Percentiles rank a stretch among this genome's conserved stretches.
Conservation (phyloP, 30 jellyfish, hydroid and myxozoan genomes). For the Pelagia noctiluca region DNA sequence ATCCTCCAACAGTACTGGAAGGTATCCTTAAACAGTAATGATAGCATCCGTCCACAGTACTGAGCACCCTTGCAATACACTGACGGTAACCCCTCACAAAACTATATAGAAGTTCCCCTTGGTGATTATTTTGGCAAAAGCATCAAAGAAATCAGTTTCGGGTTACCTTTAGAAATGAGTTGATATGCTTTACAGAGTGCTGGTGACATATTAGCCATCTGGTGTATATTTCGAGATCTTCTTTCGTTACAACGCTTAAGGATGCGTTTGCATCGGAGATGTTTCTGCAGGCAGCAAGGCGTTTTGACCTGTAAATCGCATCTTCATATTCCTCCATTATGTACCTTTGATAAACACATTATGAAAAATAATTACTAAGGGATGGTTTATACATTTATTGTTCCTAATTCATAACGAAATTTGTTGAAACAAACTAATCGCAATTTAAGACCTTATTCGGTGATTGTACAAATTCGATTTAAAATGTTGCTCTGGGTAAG, state of each 20-base stretch:
- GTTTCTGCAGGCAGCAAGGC: conserved; percentile 74
- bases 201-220: conserved; percentile 86
- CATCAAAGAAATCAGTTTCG: too few relatives aligned
- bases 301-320: conserved; percentile 75
- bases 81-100: not conserved
- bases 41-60: too few relatives aligned
- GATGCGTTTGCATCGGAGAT: conserved; percentile 26
- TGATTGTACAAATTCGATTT: not conserved
- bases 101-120: not conserved
- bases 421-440: not conserved
- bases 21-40: too few relatives aligned
- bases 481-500: not conserved
- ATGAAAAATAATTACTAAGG: not conserved
- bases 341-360: conserved; percentile 46
- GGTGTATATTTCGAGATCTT: conserved; percentile 73
- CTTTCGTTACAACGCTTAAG: conserved; percentile 34
- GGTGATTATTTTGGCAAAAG: too few relatives aligned
- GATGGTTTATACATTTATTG: not conserved
- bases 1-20: too few relatives aligned
- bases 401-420: not conserved
- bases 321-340: conserved; percentile 75
- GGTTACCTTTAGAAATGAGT: conserved; percentile 69
- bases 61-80: too few relatives aligned
- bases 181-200: conserved; percentile 76
- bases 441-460: not conserved